Conservation (phyloP, 2,113 vertebrate species). For the Hemiscyllium ocellatum region DNA sequence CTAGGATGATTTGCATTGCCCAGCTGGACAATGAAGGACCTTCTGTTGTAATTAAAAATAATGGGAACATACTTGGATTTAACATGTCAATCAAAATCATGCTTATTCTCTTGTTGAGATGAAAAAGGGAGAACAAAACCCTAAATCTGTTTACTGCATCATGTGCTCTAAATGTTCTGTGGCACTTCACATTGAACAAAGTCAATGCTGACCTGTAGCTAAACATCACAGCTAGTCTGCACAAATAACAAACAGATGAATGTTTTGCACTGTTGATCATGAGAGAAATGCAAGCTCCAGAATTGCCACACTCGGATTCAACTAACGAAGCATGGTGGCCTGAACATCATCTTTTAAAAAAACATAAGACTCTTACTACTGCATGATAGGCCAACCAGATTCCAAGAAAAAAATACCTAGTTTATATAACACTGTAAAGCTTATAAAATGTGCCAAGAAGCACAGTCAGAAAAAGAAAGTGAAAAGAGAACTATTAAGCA, state of each 20-base stretch:
- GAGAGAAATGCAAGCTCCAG: background rate
- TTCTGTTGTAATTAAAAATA: background rate
- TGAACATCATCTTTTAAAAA: background rate
- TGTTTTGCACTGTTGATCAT: background rate
- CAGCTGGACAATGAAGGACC: background rate
- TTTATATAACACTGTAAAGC: background rate
- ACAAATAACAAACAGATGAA: background rate
- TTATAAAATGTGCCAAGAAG: background rate
- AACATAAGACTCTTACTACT: background rate
- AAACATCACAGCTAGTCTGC: background rate
- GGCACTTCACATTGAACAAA: background rate
- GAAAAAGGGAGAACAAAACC: background rate
- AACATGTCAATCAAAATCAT: background rate
- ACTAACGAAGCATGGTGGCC: background rate
- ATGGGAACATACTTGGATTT: background rate
- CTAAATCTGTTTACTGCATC: background rate
- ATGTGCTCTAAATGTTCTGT: background rate
- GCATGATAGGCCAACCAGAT: background rate
- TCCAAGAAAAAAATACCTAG: background rate
- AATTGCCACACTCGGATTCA: background rate
- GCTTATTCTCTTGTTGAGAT: background rate
- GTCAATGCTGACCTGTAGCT: background rate
- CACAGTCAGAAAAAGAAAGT: too few species aligned
- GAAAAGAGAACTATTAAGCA: too few species aligned
- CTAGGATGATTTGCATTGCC: background rate